Conservation (phyloP, 2,888 invertebrate genomes). For the Tribolium freemani region DNA sequence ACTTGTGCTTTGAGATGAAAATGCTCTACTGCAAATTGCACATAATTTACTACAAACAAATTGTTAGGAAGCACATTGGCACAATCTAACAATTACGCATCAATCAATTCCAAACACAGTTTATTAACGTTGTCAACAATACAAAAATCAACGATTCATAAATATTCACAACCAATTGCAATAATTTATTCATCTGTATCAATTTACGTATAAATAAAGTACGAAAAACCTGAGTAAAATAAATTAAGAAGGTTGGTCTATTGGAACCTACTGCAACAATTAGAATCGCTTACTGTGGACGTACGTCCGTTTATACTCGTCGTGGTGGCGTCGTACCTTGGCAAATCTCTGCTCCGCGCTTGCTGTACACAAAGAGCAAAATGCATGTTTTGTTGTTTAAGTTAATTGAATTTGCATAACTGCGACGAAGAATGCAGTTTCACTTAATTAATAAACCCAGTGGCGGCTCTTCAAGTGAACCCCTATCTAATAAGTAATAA, state of each 20-base stretch:
- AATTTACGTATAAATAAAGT: constrained; percentile 25
- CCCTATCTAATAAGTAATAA: too few species aligned
- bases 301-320: constrained; percentile 81
- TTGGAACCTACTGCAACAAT: constrained; percentile 72
- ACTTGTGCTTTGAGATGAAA: constrained; percentile 2
- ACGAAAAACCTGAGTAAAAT: constrained; percentile 39
- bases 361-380: constrained; percentile 70
- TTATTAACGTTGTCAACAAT: background rate
- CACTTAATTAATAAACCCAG: too few species aligned
- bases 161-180: constrained; percentile 36
- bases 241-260: constrained; percentile 45
- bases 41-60: constrained; percentile 11
- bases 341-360: constrained; percentile 87
- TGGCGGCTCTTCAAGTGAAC: too few species aligned
- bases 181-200: background rate
- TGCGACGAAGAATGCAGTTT: background rate
- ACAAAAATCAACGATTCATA: constrained; percentile 3
- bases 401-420: background rate
- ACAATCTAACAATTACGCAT: constrained; percentile 31
- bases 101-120: constrained; percentile 4
- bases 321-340: constrained; percentile 80
- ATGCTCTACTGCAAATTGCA: constrained; percentile 18
- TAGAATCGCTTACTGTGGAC: constrained; percentile 77
- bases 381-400: background rate
- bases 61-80: constrained; percentile 36